Evolutionary conservation across 64 coral and sea anemone species (phyloP), one percentile per base, ranked within the genome.

Genomic region (Pocillopora damicornis): DNA sequence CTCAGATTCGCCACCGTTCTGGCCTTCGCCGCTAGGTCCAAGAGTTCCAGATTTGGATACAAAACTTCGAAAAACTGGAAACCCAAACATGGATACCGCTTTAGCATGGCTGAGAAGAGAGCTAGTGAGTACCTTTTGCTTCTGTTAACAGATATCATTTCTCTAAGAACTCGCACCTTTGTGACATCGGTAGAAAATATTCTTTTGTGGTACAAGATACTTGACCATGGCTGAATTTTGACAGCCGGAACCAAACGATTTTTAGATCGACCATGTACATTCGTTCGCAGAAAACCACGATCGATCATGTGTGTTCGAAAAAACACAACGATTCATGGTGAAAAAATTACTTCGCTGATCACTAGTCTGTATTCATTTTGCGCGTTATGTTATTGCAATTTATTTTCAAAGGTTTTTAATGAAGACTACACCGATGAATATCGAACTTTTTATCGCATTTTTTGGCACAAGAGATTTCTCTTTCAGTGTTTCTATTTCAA

Each of bases 21-120:
- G 94, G 94, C 94, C 94, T 8, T 88, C 66, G 26, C 57, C 78
- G 18, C 88, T 79, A 6, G 94, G 94, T 8, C 94, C 94, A 18
- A 92, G 74, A 51, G 35, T 96, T 74, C 90, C 91, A 1, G 91
- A 96, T 16, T 77, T 76, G 13, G 13, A 87, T 17, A 37, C 45
- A 30, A 76, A 90, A 64, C 37, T 42, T 13, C 79, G 78, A 18
- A 86, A 87, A 64, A 66, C n/a, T 16, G 59, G 45, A 1, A 63
- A 42, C 17, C 20, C 69, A 0, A 73, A 93, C 63, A 93, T 96
- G 25, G 80, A 90, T 45, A 78, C 60, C 61, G 92, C 88, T 35
- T 74, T 96, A 61, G 91, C 91, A 0, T 88, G 78, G 37, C 64
- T 96, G 0, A 76, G 94, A 15, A 62, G 91, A 81, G 94, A 96